Conservation (phyloP, 1,140 invertebrate species). For the Glossosoma conforme region DNA sequence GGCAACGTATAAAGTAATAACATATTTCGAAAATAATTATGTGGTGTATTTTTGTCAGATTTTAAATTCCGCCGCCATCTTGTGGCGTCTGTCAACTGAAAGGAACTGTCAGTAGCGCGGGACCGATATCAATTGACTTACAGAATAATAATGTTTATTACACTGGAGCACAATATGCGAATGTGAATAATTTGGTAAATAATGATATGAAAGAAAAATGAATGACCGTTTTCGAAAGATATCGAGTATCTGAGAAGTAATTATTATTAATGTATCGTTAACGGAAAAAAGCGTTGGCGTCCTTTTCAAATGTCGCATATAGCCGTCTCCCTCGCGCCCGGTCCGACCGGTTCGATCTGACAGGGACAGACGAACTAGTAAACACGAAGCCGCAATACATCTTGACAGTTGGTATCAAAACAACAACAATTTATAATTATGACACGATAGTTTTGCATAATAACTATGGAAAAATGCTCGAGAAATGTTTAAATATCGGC, state of each 20-base stretch:
- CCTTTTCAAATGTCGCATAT: slow-evolving; percentile 26
- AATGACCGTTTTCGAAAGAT: no score
- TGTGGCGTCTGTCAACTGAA: slow-evolving; percentile 25
- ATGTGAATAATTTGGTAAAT: no score
- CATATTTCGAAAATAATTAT: not conserved
- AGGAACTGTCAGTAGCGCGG: slow-evolving; percentile 18
- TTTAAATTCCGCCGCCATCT: slow-evolving; percentile 16
- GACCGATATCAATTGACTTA: no score
- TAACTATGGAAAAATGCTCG: not conserved
- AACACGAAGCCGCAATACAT: slow-evolving; percentile 22
- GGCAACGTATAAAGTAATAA: not conserved
- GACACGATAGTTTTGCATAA: not conserved
- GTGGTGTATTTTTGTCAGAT: not conserved
- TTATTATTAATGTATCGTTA: no score
- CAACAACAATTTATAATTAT: slow-evolving; percentile 23
- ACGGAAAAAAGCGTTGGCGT: slow-evolving; percentile 19
- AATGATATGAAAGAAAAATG: no score
- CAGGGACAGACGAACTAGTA: slow-evolving; percentile 14
- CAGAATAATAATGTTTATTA: no score
- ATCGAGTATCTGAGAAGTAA: no score
- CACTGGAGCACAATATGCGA: no score
- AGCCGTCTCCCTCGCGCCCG: slow-evolving; percentile 8
- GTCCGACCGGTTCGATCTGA: not conserved
- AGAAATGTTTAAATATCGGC: not conserved
- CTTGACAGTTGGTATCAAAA: slow-evolving; percentile 26